These are phyloP conservation scores for Drosophila fulvimacula DNA, from an alignment of 2,888 invertebrate species.

Conservation along the genomic window DNA sequence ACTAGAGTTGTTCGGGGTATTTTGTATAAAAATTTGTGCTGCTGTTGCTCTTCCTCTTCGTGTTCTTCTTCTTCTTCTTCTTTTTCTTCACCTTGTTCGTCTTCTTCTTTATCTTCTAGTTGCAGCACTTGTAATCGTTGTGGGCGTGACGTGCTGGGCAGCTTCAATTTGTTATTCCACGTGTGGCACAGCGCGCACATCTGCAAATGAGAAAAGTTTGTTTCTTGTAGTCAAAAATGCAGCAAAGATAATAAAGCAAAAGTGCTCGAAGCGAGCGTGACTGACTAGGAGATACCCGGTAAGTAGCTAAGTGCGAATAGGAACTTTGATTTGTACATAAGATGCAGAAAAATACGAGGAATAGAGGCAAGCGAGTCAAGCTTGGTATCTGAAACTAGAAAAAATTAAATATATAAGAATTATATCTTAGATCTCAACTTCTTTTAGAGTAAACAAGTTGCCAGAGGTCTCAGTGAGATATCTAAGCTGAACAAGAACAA, in stretches of 20 bases:
- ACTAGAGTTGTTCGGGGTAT: slow-evolving; percentile 51
- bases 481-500: no score
- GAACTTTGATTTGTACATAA: background rate
- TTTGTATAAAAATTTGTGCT: slow-evolving; percentile 19
- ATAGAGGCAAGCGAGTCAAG: no score
- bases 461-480: background rate
- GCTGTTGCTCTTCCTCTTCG: background rate
- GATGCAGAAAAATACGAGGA: no score
- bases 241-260: background rate
- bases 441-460: no score
- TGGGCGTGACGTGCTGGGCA: slow-evolving; percentile 64
- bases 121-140: slow-evolving; percentile 45
- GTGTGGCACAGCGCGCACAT: slow-evolving; percentile 64
- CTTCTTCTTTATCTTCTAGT: slow-evolving; percentile 12
- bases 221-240: slow-evolving; percentile 11
- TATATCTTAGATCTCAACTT: background rate
- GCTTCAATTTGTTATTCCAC: slow-evolving; percentile 56
- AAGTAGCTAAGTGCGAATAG: background rate
- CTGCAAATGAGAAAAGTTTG: slow-evolving; percentile 71
- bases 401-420: no score
- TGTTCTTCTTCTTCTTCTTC: no score
- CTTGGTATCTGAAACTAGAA: no score
- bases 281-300: background rate
- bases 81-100: background rate
- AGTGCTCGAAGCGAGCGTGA: background rate